A percentile compares a stretch with the other conserved stretches of the same genome.
These are phyloP conservation scores for Leptinotarsa peninsularis DNA, from an alignment of 2,888 invertebrate genomes.

Conservation along the genomic window DNA sequence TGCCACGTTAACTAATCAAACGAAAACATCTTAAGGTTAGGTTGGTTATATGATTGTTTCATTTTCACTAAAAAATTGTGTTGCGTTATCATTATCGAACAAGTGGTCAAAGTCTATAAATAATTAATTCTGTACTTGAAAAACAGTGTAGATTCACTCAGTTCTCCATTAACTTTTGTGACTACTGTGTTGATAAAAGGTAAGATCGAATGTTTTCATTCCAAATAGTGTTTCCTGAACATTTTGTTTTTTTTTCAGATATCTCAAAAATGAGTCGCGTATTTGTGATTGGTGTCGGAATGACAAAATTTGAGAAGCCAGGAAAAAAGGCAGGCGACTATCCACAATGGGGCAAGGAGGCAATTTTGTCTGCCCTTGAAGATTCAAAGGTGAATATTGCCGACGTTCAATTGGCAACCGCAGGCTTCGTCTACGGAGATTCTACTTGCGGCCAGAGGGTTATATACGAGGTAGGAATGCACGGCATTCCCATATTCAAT, in stretches of 20 bases:
- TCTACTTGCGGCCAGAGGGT: conserved; percentile 96
- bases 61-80: background rate
- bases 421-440: conserved; percentile 95
- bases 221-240: background rate
- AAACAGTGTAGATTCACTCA: background rate
- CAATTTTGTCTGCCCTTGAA: conserved; percentile 85
- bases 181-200: conserved; percentile 6
- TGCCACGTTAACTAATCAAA: conserved; percentile 6
- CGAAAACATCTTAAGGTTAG: background rate
- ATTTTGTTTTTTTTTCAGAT: conserved; percentile 15
- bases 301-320: conserved; percentile 99
- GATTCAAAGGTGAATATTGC: conserved; percentile 84
- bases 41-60: background rate
- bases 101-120: conserved; percentile 9
- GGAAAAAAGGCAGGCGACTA: conserved; percentile 87
- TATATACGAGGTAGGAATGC: conserved; percentile 93
- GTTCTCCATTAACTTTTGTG: background rate
- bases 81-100: background rate
- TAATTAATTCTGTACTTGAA: background rate
- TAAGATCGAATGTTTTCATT: conserved; percentile 1
- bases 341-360: conserved; percentile 94
- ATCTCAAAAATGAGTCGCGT: conserved; percentile 69
- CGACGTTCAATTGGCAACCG: conserved; percentile 88
- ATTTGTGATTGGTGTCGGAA: conserved; percentile 95
- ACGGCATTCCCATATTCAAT: conserved; percentile 92